phyloP scores from a whole-genome alignment of 1,140 invertebrate species.

The Cephus cinctus region DNA sequence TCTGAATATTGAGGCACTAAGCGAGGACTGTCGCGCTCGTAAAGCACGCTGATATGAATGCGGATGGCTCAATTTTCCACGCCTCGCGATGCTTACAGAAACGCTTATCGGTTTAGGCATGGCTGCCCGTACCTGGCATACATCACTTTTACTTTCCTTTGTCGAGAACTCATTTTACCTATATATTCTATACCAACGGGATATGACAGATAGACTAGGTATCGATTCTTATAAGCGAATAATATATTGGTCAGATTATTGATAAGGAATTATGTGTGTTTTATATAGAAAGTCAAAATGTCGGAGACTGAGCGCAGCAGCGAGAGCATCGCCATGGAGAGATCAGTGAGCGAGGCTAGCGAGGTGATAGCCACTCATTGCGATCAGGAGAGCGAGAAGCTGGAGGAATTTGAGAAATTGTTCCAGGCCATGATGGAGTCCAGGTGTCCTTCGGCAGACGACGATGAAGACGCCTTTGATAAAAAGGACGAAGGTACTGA shows the following conservation, averaged over 20 bases:
- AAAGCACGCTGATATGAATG: constrained; percentile 39
- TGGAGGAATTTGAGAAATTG: constrained; percentile 47
- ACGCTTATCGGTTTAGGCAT: constrained; percentile 8
- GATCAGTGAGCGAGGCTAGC: constrained; percentile 19
- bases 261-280: not conserved
- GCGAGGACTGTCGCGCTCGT: constrained; percentile 31
- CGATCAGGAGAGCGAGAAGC: constrained; percentile 36
- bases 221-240: no score
- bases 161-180: not conserved
- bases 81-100: constrained; percentile 9
- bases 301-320: constrained; percentile 41
- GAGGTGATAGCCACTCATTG: constrained; percentile 16
- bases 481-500: constrained; percentile 15
- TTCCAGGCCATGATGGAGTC: constrained; percentile 45
- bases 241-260: not conserved
- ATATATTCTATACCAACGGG: not conserved
- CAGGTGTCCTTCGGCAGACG: constrained; percentile 29
- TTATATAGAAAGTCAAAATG: constrained; percentile 24
- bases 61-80: constrained; percentile 38
- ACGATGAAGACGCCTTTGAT: constrained; percentile 25
- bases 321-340: constrained; percentile 23
- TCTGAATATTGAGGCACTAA: constrained; percentile 37
- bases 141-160: constrained; percentile 14
- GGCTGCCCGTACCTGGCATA: constrained; percentile 16
- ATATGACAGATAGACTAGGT: no score